A percentile compares a stretch with the other conserved stretches of the same genome.
Evolutionary conservation across 2,797 vertebrate genomes (phyloP).

Genomic region (Anabacerthia variegaticeps): DNA sequence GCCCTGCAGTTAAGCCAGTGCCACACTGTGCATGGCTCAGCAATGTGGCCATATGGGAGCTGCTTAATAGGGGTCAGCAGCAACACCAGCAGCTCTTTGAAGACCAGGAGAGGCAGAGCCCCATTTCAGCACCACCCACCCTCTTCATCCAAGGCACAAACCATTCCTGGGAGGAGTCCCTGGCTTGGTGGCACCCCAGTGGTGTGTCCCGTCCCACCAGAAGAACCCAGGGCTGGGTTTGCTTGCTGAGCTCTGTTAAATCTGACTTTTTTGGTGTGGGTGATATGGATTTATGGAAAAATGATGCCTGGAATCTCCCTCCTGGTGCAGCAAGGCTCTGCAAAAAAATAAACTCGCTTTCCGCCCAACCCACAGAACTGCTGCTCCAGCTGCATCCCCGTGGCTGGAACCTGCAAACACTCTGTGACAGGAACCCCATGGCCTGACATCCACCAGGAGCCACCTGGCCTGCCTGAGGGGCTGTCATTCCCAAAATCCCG

Average conservation of each 20-base stretch:
- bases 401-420: accelerated
- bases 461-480: neutral
- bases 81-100: accelerated
- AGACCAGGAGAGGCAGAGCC: neutral
- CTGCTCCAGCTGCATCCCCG: accelerated
- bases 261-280: neutral
- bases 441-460: accelerated
- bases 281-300: accelerated
- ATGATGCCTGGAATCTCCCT: accelerated
- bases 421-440: accelerated
- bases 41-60: neutral
- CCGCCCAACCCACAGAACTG: neutral
- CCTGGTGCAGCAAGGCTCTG: accelerated
- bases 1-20: neutral
- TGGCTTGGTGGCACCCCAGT: accelerated
- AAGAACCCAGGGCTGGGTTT: accelerated
- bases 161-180: neutral
- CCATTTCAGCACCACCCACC: neutral
- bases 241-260: neutral
- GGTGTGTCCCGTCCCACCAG: neutral
- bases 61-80: neutral
- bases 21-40: conserved; percentile 5
- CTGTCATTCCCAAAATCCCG: accelerated
- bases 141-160: neutral
- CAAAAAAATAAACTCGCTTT: neutral